Evolutionary conservation across 2,113 vertebrate species (phyloP), one percentile per base, ranked within the genome.

Genomic region (Scartelaos histophorus): DNA sequence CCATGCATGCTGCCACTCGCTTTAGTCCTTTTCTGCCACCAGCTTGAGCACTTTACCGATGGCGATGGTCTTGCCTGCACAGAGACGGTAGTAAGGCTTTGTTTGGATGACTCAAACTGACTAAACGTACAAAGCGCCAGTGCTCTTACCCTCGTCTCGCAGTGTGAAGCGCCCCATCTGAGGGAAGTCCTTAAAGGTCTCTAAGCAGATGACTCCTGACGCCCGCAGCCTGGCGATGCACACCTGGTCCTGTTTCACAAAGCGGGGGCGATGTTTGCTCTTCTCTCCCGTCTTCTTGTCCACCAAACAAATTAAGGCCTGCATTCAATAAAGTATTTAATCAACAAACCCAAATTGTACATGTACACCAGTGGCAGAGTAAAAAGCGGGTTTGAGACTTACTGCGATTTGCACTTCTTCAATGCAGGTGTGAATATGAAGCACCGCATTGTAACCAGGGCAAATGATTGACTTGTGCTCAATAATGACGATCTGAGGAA

Each of bases 381-480:
- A 7, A 7, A 12, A 34, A 57, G 0, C 7, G 3, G 29, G 5
- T 3, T 7, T 19, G 13, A 3, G 5, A 94, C 96, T 95, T 91
- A 99, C 98, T 88, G 95, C 95, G 92, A 99, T 99, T 90, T 99
- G 97, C 47, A 99, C 97, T 94, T 99, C 98, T 92, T 99, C 98
- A 70, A 98, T 98, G 92, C 97, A 99, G 88, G 97, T 98, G 87
- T 99, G 98, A 89, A 99, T 98, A 92, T 99, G 98, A 85, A 99
- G 94, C 82, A 99, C 97, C 80, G 97, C 98, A 82, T 99, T 98
- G 85, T 99, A 99, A 88, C 97, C 97, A 67, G 98, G 98, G 91
- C 98, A 99, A 89, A 99, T 99, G 92, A 99, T 98, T 84, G 98
- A 99, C 91, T 99, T 99, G 95, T 99, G 97, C 94, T 99, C 98